phyloP scores from a whole-genome alignment of 2,888 invertebrate species.

The Tortrix viridana region DNA sequence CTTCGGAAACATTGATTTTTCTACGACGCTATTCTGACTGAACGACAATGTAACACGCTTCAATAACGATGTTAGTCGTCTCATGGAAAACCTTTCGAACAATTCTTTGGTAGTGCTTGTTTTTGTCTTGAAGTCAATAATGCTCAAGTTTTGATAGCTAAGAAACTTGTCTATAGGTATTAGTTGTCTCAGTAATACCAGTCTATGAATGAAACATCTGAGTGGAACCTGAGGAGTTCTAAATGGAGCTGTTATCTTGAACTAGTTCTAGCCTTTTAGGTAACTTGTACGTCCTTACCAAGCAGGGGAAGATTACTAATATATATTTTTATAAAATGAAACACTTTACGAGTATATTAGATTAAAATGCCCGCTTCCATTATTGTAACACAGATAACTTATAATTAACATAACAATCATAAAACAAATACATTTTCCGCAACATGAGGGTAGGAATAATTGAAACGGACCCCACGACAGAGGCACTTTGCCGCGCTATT shows the following conservation, averaged over 20 bases:
- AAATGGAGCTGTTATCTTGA: too few relatives aligned
- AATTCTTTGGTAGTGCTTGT: too few relatives aligned
- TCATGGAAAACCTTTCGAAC: background rate
- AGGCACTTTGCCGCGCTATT: constrained; percentile 35
- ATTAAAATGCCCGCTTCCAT: constrained; percentile 15
- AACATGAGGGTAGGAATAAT: constrained; percentile 35
- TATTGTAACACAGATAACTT: constrained; percentile 17
- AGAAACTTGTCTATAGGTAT: too few relatives aligned
- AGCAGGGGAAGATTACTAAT: too few relatives aligned
- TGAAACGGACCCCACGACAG: constrained; percentile 33
- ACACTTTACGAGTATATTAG: background rate
- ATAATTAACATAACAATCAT: constrained; percentile 36
- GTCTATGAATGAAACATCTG: too few relatives aligned
- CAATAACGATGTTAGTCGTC: background rate
- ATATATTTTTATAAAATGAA: too few relatives aligned
- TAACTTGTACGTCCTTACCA: too few relatives aligned
- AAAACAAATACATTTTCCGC: constrained; percentile 34
- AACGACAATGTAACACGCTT: constrained; percentile 13
- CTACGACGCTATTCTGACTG: constrained; percentile 18
- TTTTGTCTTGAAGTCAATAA: too few relatives aligned
- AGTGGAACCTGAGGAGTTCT: too few relatives aligned
- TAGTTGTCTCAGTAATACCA: too few relatives aligned
- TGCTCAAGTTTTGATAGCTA: too few relatives aligned
- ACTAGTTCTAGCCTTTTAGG: too few relatives aligned
- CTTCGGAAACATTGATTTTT: constrained; percentile 28